Percentiles rank a stretch among this genome's conserved stretches.
Conservation (phyloP, 1,140 invertebrate species). For the Lamellibrachia luymesi region DNA sequence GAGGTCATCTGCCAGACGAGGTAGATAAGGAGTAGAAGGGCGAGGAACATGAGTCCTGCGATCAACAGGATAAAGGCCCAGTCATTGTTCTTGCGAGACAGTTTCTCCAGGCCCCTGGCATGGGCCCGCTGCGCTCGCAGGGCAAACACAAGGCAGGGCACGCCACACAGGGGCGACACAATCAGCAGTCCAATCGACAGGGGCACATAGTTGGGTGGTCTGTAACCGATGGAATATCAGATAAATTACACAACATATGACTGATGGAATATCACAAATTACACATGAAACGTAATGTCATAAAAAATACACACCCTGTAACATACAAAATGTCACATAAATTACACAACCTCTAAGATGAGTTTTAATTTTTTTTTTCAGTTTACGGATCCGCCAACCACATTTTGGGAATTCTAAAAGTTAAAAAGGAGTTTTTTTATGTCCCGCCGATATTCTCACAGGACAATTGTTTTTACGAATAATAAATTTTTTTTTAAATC, state of each 20-base stretch:
- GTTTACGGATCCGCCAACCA: too few species aligned
- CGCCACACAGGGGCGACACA: neutral
- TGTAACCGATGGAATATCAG: neutral
- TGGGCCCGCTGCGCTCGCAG: neutral
- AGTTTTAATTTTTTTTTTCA: too few species aligned
- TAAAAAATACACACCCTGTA: neutral
- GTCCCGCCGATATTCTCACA: too few species aligned
- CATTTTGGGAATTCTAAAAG: too few species aligned
- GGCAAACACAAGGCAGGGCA: neutral
- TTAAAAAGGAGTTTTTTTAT: too few species aligned
- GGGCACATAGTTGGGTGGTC: neutral
- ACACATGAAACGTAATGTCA: neutral
- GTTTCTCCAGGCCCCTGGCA: neutral
- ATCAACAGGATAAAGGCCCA: too few species aligned
- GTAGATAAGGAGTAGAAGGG: too few species aligned
- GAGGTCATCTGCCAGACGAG: too few species aligned
- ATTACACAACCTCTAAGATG: neutral
- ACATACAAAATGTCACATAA: neutral
- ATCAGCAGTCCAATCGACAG: neutral
- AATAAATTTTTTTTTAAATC: too few species aligned
- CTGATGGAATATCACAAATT: neutral
- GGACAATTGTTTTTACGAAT: too few species aligned
- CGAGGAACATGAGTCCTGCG: too few species aligned
- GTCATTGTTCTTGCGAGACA: too few species aligned
- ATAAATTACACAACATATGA: neutral